Evolutionary conservation across 2,113 vertebrate species (phyloP).

Genomic region (Andinoacara biseriatus): DNA sequence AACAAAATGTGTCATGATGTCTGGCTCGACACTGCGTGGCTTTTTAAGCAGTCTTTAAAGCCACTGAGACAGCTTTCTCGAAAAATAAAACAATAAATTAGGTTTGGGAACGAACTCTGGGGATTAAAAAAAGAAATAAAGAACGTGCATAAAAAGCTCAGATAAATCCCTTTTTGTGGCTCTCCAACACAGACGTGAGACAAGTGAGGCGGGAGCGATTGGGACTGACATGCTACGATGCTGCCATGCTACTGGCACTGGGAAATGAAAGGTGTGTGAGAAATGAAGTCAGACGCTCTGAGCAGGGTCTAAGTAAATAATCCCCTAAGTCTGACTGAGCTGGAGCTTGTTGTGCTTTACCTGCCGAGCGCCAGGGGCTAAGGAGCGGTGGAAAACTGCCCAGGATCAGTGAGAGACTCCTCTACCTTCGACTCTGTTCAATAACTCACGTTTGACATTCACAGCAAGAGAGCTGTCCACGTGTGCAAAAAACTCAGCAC

Average conservation of each 20-base stretch:
- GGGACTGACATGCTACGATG: conserved; percentile 35
- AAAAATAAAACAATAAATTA: conserved; percentile 53
- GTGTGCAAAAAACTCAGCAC: conserved; percentile 41
- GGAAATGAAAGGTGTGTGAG: conserved; percentile 51
- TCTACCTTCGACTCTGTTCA: conserved; percentile 38
- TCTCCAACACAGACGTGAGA: conserved; percentile 7
- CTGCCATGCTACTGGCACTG: not conserved
- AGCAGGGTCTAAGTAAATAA: conserved; percentile 69
- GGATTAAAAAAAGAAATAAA: not conserved
- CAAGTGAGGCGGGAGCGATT: conserved; percentile 41
- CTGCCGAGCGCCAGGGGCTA: conserved; percentile 43
- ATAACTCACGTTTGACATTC: conserved; percentile 61
- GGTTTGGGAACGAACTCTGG: conserved; percentile 7
- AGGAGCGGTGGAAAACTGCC: conserved; percentile 23
- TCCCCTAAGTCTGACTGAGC: conserved; percentile 56
- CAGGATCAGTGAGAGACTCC: conserved; percentile 46
- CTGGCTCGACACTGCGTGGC: conserved; percentile 2
- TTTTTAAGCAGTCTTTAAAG: conserved; percentile 17
- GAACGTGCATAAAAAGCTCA: not conserved
- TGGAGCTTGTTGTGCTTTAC: conserved; percentile 58
- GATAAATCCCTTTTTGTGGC: conserved; percentile 3
- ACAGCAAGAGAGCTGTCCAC: conserved; percentile 41
- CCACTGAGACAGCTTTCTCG: not conserved
- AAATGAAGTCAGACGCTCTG: conserved; percentile 68
- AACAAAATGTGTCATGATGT: conserved; percentile 46